Conservation (phyloP, 2,888 invertebrate species). For the Melanostoma mellinum region DNA sequence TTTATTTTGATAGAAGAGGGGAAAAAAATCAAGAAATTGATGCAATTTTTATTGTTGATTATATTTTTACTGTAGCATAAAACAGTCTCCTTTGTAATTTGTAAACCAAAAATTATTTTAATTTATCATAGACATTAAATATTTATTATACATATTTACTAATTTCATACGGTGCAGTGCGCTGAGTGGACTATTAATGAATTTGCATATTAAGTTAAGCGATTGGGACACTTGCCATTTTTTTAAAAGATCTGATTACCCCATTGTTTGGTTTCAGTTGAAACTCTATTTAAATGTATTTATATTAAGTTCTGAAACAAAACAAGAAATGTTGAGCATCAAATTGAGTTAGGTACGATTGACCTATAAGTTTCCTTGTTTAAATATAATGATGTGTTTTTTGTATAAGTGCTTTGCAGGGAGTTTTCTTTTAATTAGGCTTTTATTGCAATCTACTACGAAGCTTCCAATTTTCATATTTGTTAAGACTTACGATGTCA, state of each 20-base stretch:
- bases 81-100: slow-evolving; percentile 26
- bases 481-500: neutral
- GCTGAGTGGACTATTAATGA: neutral
- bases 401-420: slow-evolving; percentile 40
- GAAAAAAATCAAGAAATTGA: slow-evolving; percentile 13
- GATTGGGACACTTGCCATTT: no score
- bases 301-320: no score
- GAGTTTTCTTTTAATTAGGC: slow-evolving; percentile 31
- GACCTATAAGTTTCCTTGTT: neutral
- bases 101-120: slow-evolving; percentile 43
- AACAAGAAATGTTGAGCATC: no score
- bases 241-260: no score
- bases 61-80: slow-evolving; percentile 47
- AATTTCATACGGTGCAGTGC: slow-evolving; percentile 8
- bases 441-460: neutral
- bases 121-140: slow-evolving; percentile 40
- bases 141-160: slow-evolving; percentile 29
- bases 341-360: neutral
- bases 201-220: no score
- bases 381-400: neutral
- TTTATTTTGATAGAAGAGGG: neutral
- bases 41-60: slow-evolving; percentile 50
- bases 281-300: no score
- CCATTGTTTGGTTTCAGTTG: no score
- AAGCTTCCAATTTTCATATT: slow-evolving; percentile 22